phyloP scores from a whole-genome alignment of 2,888 invertebrate species.

The Andrena trimmerana region DNA sequence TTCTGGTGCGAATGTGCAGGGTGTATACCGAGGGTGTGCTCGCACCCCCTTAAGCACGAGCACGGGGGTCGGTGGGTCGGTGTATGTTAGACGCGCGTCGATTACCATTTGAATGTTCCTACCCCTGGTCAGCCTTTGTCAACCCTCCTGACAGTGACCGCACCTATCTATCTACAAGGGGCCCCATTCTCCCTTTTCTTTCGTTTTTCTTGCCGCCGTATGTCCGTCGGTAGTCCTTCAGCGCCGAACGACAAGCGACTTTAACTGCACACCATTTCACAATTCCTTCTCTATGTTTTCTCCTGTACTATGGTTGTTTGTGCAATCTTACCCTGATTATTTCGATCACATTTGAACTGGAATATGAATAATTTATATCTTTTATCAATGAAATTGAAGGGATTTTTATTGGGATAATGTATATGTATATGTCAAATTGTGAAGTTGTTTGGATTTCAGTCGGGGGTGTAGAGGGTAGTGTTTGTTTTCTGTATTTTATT shows the following conservation, averaged over 20 bases:
- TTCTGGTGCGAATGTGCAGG: constrained; percentile 79
- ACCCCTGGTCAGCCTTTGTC: constrained; percentile 81
- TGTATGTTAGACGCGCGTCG: constrained; percentile 81
- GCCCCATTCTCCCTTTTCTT: constrained; percentile 52
- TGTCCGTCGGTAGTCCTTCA: constrained; percentile 56
- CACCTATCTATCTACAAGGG: constrained; percentile 69
- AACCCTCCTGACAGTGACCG: constrained; percentile 76
- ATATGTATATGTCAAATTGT: too few relatives aligned
- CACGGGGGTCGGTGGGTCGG: constrained; percentile 60
- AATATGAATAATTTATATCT: too few relatives aligned
- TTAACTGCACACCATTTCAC: constrained; percentile 23
- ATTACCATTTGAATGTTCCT: constrained; percentile 84
- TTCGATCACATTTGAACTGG: too few relatives aligned
- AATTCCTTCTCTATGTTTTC: constrained; percentile 17
- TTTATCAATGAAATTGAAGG: too few relatives aligned
- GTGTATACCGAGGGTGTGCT: constrained; percentile 66
- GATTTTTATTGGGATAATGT: too few relatives aligned
- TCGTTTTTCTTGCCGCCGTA: constrained; percentile 60
- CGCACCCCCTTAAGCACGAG: constrained; percentile 64
- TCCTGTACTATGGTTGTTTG: not conserved
- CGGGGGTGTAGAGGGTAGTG: too few relatives aligned
- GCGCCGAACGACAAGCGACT: constrained; percentile 32
- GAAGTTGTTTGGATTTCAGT: too few relatives aligned
- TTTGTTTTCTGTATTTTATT: too few relatives aligned
- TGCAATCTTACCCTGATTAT: too few relatives aligned